These are phyloP conservation scores for Gobius niger DNA, from an alignment of 2,113 vertebrate species.

Conservation along the genomic window DNA sequence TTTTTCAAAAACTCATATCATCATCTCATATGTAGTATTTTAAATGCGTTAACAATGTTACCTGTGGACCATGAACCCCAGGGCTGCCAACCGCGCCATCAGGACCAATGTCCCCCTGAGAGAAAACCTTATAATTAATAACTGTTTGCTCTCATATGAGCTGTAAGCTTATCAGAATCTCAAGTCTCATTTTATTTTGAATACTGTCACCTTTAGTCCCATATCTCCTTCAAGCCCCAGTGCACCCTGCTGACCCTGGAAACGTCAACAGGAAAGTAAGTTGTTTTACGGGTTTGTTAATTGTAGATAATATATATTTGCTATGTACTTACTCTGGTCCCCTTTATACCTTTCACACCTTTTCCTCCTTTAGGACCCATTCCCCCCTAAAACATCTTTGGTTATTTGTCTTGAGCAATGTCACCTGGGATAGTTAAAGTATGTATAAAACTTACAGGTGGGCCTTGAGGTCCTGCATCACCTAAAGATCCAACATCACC, in stretches of 20 bases:
- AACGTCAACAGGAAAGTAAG: constrained; percentile 1
- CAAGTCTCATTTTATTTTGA: not conserved
- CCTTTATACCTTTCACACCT: constrained; percentile 72
- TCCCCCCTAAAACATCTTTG: constrained; percentile 56
- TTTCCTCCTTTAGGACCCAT: constrained; percentile 64
- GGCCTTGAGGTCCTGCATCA: constrained; percentile 70
- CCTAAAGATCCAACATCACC: constrained; percentile 66
- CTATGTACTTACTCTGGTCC: constrained; percentile 71
- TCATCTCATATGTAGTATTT: not conserved
- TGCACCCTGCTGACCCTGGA: constrained; percentile 73
- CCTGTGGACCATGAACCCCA: constrained; percentile 75
- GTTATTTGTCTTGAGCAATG: not conserved
- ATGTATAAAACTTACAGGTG: constrained; percentile 52
- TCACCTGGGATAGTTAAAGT: not conserved
- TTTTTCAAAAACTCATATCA: not conserved
- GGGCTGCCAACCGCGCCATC: constrained; percentile 56
- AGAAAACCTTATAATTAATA: not conserved
- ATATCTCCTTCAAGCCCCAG: constrained; percentile 58
- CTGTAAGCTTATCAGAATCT: too few species aligned
- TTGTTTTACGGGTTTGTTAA: not conserved
- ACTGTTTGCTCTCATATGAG: too few species aligned
- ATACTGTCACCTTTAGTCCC: constrained; percentile 63
- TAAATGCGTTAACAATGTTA: constrained; percentile 25
- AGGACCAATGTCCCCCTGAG: constrained; percentile 72
- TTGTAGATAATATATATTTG: not conserved